A percentile compares a stretch with the other conserved stretches of the same genome.
Conservation (phyloP, 2,113 vertebrate species). For the Etia nguti region DNA sequence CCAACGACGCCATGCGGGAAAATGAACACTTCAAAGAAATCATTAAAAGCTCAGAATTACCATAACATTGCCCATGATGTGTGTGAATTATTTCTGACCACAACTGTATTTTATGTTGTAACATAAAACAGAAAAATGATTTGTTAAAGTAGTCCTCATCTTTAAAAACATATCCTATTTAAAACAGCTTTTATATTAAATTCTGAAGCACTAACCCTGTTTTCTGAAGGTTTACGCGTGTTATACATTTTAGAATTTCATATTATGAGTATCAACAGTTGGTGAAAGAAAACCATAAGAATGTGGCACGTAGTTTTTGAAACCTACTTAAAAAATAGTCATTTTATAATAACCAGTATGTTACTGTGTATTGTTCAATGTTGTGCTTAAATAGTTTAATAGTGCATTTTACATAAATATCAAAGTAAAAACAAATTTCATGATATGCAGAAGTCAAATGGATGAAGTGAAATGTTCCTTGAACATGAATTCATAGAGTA, state of each 20-base stretch:
- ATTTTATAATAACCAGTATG: slow-evolving; percentile 43
- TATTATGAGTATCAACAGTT: neutral
- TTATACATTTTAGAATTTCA: neutral
- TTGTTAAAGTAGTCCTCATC: neutral
- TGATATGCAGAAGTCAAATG: neutral
- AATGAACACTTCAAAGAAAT: neutral
- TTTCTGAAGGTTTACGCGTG: neutral
- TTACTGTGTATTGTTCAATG: neutral
- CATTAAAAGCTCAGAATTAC: neutral
- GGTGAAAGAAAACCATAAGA: neutral
- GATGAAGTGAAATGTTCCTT: neutral
- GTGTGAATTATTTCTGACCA: neutral
- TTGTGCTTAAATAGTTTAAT: neutral
- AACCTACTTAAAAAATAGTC: slow-evolving; percentile 11
- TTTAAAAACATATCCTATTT: neutral
- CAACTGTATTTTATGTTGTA: neutral
- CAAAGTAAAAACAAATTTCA: neutral
- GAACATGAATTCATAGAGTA: neutral
- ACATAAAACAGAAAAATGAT: neutral
- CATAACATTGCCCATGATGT: neutral
- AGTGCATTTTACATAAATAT: neutral
- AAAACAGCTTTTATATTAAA: neutral
- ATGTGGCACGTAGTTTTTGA: neutral
- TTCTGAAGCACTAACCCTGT: neutral
- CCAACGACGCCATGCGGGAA: neutral